phyloP scores from a whole-genome alignment of 2,888 invertebrate genomes.

The Cheilosia pagana region DNA sequence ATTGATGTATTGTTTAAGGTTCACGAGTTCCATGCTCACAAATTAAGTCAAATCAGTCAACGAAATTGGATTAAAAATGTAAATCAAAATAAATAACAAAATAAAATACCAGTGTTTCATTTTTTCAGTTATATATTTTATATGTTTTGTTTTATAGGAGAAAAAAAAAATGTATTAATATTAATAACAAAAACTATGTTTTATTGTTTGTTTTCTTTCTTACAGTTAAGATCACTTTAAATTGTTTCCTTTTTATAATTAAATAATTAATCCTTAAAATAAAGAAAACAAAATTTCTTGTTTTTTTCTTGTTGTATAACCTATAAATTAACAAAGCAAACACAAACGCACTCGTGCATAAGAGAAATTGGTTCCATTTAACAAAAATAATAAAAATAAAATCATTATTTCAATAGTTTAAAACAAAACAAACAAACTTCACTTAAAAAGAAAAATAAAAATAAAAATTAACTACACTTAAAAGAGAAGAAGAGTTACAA shows the following conservation, averaged over 20 bases:
- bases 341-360: slow-evolving; percentile 72
- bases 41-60: background rate
- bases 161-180: slow-evolving; percentile 42
- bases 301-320: slow-evolving; percentile 39
- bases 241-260: slow-evolving; percentile 63
- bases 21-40: background rate
- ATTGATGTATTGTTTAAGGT: too few species aligned
- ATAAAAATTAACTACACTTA: slow-evolving; percentile 22
- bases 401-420: slow-evolving; percentile 4
- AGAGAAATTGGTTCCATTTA: slow-evolving; percentile 34
- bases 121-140: slow-evolving; percentile 63
- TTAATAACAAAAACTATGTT: slow-evolving; percentile 72
- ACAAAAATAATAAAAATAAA: slow-evolving; percentile 6
- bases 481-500: slow-evolving; percentile 39
- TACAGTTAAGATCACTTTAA: slow-evolving; percentile 75
- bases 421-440: slow-evolving; percentile 26
- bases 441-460: slow-evolving; percentile 46
- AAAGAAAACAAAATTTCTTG: slow-evolving; percentile 43
- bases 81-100: background rate
- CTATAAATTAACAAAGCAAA: slow-evolving; percentile 68
- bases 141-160: slow-evolving; percentile 51
- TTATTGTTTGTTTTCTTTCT: slow-evolving; percentile 55
- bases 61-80: background rate
- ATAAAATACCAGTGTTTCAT: slow-evolving; percentile 48
- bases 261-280: slow-evolving; percentile 70